These are phyloP conservation scores for Nephrotoma flavescens DNA, from an alignment of 2,888 invertebrate species.

Conservation along the genomic window DNA sequence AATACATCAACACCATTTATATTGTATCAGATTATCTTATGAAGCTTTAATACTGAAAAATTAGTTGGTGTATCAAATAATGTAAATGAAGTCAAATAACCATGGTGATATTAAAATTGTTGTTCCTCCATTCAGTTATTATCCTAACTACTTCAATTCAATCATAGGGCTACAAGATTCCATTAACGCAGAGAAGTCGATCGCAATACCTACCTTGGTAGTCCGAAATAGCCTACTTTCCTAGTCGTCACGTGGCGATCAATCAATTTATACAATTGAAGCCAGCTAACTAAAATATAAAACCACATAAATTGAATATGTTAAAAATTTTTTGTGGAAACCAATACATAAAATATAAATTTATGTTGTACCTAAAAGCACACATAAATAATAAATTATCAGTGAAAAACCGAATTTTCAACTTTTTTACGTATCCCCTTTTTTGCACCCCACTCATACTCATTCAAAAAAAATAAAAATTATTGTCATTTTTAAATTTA, in stretches of 20 bases:
- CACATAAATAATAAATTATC: background rate
- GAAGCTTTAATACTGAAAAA: too few relatives aligned
- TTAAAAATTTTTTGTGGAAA: background rate
- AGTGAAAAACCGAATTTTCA: too few relatives aligned
- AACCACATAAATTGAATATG: background rate
- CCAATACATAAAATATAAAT: background rate
- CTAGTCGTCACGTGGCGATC: background rate
- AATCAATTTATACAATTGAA: background rate
- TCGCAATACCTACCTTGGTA: background rate
- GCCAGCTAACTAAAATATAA: background rate
- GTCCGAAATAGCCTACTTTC: background rate
- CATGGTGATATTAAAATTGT: too few relatives aligned
- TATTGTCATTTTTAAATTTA: background rate
- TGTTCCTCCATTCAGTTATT: too few relatives aligned
- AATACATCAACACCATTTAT: too few relatives aligned
- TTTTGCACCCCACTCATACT: background rate
- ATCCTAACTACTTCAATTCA: too few relatives aligned
- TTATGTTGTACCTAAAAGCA: background rate
- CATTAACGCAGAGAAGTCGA: too few relatives aligned
- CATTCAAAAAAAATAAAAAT: background rate
- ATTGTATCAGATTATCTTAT: too few relatives aligned
- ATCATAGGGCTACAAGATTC: too few relatives aligned
- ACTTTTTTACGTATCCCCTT: background rate
- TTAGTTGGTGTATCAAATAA: too few relatives aligned
- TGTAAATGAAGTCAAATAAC: too few relatives aligned